Base-by-base conservation (phyloP, 2,797 vertebrate genomes). In the Crenichthys baileyi region DNA sequence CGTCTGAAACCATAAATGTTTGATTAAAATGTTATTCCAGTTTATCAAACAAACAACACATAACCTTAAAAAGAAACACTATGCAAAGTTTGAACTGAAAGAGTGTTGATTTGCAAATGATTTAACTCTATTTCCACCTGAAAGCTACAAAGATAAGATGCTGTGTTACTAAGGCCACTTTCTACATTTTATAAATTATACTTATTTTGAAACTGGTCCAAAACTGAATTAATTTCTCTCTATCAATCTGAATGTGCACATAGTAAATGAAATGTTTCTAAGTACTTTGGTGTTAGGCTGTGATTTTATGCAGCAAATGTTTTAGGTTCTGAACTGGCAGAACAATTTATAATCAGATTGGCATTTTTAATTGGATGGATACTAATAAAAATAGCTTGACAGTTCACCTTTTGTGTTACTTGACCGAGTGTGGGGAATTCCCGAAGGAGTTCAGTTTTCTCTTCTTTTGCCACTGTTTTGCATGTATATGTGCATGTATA, bases 401-500 rank as follows among this genome's bases (percentile, higher is more conserved):
- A 5, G 24, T 8, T 70, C 5, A 6, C n/a, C 65, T 70, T 46
- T 20, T 26, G 24, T 46, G 41, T 44, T 46, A 46, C 24, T 26
- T 46, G 39, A 46, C 41, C 46, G 39, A 68, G 24, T 7, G 67
- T 46, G 24, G 39, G 22, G 5, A 26, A 46, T 70, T n/a, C n/a
- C 67, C 26, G 39, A n/a, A 46, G 67, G 67, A 41, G 3, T 36
- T 16, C 36, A 18, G 7, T 2, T 1, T 46, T 18, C 24, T 70
- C 24, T 15, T 16, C 46, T 26, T 5, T 44, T 13, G 39, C 41
- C 16, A 46, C 41, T 46, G 67, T 44, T 70, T 70, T 70, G 41
- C 67, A 26, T 68, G 20, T n/a, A n/a, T 67, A 67, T 70, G 46
- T 70, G 41, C 67, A 26, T 68, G 20, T n/a, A n/a, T 67, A 67